Conservation (phyloP, 1,140 invertebrate species). For the Drosophila kohkoa region DNA sequence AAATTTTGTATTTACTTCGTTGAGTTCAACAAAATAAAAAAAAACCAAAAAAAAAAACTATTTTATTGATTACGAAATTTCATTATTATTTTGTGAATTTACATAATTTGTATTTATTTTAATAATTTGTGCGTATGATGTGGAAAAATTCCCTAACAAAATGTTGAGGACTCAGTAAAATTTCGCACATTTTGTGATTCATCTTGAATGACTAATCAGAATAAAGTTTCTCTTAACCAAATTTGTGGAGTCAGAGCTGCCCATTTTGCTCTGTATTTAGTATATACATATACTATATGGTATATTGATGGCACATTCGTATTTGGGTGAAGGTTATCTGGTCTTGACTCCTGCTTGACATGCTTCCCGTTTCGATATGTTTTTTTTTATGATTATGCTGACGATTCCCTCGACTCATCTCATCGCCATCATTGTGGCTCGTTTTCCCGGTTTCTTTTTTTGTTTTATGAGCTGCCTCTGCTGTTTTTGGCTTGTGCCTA, state of each 20-base stretch:
- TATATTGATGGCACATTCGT: not conserved
- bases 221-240: not conserved
- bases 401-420: slow-evolving; percentile 9
- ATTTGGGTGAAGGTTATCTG: slow-evolving; percentile 70
- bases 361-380: slow-evolving; percentile 18
- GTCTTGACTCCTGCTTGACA: slow-evolving; percentile 40
- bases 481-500: slow-evolving; percentile 27
- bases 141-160: not conserved
- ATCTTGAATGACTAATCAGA: slow-evolving; percentile 5
- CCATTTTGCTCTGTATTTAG: slow-evolving; percentile 2
- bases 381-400: slow-evolving; percentile 9
- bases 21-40: too few species aligned
- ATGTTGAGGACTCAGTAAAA: not conserved
- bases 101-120: too few species aligned
- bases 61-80: too few species aligned
- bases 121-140: too few species aligned
- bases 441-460: slow-evolving; percentile 44
- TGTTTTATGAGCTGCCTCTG: not conserved
- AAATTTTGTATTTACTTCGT: too few species aligned
- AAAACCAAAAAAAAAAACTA: too few species aligned
- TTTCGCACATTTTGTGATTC: slow-evolving; percentile 13
- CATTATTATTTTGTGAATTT: too few species aligned
- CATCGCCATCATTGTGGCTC: slow-evolving; percentile 7
- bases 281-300: too few species aligned
- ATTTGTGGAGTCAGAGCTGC: not conserved